Percentiles rank a stretch among this genome's conserved stretches.
phyloP scores from a whole-genome alignment of 1,140 invertebrate species.

The Drosophila simulans region DNA sequence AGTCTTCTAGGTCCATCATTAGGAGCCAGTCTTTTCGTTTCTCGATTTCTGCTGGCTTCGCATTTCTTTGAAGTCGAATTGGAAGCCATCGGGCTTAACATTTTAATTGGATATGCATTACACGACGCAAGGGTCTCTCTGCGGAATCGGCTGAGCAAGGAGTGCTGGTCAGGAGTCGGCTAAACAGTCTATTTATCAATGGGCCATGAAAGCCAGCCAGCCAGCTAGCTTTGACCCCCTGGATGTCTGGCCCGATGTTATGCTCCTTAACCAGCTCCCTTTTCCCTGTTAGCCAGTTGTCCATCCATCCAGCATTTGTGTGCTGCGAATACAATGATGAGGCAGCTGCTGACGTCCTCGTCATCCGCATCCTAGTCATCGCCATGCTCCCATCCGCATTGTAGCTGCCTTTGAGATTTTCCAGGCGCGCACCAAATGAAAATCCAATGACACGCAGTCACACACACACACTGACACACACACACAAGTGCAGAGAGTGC shows the following conservation, averaged over 20 bases:
- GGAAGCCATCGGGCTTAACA: constrained; percentile 15
- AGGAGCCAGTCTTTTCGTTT: no score
- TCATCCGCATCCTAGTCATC: constrained; percentile 5
- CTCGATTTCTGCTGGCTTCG: constrained; percentile 2
- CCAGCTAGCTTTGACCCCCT: background rate
- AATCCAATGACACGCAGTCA: constrained; percentile 51
- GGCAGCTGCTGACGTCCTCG: constrained; percentile 19
- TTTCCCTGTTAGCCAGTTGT: background rate
- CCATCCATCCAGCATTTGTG: constrained; percentile 9
- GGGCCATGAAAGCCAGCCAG: background rate
- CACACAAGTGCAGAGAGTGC: constrained; percentile 34
- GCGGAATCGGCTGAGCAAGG: background rate
- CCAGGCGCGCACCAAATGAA: constrained; percentile 38
- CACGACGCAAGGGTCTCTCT: constrained; percentile 16
- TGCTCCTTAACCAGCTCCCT: background rate
- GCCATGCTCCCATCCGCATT: background rate
- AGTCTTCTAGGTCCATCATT: background rate
- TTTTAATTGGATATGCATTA: constrained; percentile 60
- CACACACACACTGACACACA: constrained; percentile 5
- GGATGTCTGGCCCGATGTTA: background rate
- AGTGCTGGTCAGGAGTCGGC: constrained; percentile 7
- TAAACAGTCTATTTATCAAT: constrained; percentile 25
- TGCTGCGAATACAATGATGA: constrained; percentile 31
- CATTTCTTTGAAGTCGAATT: background rate
- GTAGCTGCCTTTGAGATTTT: constrained; percentile 32